These are phyloP conservation scores for Spatula clypeata DNA, from an alignment of 2,797 vertebrate species.

Conservation along the genomic window DNA sequence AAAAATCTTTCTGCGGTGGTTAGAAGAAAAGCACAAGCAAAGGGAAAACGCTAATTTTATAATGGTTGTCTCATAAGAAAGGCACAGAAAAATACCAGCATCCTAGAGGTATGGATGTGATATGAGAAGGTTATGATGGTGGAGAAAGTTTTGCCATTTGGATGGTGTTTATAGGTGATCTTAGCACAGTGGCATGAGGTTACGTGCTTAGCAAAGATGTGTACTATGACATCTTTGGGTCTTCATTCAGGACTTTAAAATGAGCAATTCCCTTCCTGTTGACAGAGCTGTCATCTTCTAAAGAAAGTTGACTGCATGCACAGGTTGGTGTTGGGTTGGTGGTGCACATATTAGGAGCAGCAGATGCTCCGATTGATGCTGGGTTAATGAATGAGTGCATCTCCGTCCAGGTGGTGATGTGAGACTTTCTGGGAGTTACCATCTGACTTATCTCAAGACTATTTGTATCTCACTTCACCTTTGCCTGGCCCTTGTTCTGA, in stretches of 20 bases:
- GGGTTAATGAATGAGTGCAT: not conserved
- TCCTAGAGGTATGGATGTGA: not conserved
- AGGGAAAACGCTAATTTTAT: not conserved
- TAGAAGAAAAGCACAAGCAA: not conserved
- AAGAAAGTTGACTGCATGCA: not conserved
- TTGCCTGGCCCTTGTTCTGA: not conserved
- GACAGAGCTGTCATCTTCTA: not conserved
- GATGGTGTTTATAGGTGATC: not conserved
- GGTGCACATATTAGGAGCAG: accelerated
- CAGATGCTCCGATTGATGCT: not conserved
- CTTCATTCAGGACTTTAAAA: not conserved
- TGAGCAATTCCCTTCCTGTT: not conserved
- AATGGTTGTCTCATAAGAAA: not conserved
- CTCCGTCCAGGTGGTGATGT: accelerated
- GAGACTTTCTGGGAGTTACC: not conserved
- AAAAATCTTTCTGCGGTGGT: too few relatives aligned
- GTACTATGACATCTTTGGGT: not conserved
- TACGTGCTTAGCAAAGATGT: accelerated
- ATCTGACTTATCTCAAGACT: not conserved
- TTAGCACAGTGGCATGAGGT: not conserved
- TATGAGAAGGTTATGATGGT: not conserved
- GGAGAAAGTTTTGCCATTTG: not conserved
- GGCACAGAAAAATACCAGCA: not conserved
- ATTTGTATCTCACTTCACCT: not conserved
- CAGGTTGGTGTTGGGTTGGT: not conserved